These are phyloP conservation scores for Trematocara marginatum DNA, from an alignment of 2,113 vertebrate species.

Conservation along the genomic window DNA sequence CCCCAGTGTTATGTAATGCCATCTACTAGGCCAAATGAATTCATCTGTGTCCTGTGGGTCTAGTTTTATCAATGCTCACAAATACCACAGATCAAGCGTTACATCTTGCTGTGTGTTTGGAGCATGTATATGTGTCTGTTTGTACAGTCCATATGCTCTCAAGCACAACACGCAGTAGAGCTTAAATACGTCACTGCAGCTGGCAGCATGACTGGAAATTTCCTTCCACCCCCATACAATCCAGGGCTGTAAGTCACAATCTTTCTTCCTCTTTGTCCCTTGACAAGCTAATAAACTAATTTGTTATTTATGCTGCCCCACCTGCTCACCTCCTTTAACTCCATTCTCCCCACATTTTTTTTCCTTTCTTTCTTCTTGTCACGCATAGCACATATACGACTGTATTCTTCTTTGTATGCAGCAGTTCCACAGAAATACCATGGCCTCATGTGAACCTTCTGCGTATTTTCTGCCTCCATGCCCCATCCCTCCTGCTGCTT, in stretches of 20 bases:
- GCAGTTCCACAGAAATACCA: neutral
- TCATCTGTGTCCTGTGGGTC: neutral
- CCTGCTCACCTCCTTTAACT: neutral
- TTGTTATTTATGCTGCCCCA: neutral
- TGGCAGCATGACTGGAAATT: slow-evolving; percentile 1
- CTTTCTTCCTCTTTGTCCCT: neutral
- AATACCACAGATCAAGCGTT: neutral
- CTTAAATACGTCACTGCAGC: neutral
- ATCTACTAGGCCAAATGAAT: neutral
- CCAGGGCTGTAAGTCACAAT: neutral
- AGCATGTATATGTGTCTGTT: neutral
- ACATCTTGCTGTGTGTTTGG: neutral
- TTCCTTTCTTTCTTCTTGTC: neutral
- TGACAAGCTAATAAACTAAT: neutral
- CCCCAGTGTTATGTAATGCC: neutral
- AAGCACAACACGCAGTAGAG: neutral
- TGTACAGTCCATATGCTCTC: neutral
- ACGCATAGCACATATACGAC: neutral
- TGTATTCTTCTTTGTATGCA: neutral
- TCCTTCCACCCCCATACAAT: neutral
- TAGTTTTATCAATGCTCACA: neutral
- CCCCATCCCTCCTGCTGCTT: neutral
- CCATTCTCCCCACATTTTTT: neutral
- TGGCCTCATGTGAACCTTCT: slow-evolving; percentile 6
- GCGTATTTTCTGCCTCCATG: neutral